Evolutionary conservation across 1,140 invertebrate genomes (phyloP).

Genomic region (Atta texana): DNA sequence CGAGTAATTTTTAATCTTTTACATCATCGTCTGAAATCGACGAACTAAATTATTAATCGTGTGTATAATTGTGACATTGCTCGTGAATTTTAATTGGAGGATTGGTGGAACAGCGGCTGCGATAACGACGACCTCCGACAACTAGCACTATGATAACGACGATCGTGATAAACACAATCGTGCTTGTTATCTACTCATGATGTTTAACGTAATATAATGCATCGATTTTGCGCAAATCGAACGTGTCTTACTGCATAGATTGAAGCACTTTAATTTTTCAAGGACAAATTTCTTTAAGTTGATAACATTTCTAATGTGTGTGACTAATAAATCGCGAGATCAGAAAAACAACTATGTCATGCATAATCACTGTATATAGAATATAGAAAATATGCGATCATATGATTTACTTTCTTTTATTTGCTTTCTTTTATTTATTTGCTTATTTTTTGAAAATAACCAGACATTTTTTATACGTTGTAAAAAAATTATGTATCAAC

Average conservation of each 20-base stretch:
- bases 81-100: slow-evolving; percentile 5
- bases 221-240: slow-evolving; percentile 1
- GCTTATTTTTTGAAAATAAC: background rate
- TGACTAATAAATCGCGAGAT: slow-evolving; percentile 11
- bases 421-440: background rate
- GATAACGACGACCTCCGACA: slow-evolving; percentile 30
- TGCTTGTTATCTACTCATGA: slow-evolving; percentile 33
- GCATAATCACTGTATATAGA: too few relatives aligned
- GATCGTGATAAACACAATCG: slow-evolving; percentile 23
- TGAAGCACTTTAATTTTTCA: slow-evolving; percentile 44
- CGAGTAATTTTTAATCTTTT: background rate
- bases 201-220: background rate
- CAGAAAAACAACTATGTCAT: background rate
- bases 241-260: slow-evolving; percentile 24
- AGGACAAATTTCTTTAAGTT: slow-evolving; percentile 5
- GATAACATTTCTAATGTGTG: background rate
- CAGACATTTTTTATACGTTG: background rate
- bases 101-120: slow-evolving; percentile 30
- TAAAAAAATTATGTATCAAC: too few relatives aligned
- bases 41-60: slow-evolving; percentile 33
- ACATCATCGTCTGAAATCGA: background rate
- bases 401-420: background rate
- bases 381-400: background rate
- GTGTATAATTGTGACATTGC: background rate
- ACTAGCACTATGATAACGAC: slow-evolving; percentile 41